Evolutionary conservation across 1,140 invertebrate species (phyloP), one percentile per base, ranked within the genome.

Genomic region (Cotesia glomerata): DNA sequence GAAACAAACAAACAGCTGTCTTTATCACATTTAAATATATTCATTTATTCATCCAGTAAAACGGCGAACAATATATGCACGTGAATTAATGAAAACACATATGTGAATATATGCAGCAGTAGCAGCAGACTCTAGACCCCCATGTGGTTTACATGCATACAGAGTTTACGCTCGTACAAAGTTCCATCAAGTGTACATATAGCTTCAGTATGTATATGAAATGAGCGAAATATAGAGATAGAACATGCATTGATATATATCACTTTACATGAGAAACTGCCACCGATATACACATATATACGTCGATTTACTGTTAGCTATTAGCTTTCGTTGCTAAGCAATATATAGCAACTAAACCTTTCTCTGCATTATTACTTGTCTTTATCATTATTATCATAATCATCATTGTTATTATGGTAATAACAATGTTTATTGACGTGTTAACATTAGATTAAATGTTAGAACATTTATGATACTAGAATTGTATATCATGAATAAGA

Each of bases 281-380:
- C 9, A 64, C 36, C 51, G 13, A 45, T 45, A 68, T 51, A 26
- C 34, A 67, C 72, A 74, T 75, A 79, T 82, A 83, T 45, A 45
- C 11, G 39, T 83, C 79, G 82, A 83, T 82, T 81, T 75, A 74
- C 34, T 61, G 75, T 69, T 75, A 79, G 77, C 82, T 82, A 82
- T 83, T 80, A 79, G 81, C 78, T 83, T 82, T 81, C 82, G 82
- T 83, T 83, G 82, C 82, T 82, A 83, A 78, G 81, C 74, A 78
- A 82, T 82, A 82, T 82, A 78, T 80, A 49, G 52, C 62, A 72
- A 61, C 71, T 61, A 69, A 63, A 65, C 34, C 51, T 63, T 70
- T 66, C 66, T 14, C 36, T 66, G 68, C 58, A 62, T 69, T 54
- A 45, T 69, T 59, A 56, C 34, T 49, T 45, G 26, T 34, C 26